Conservation (phyloP, 2,113 vertebrate genomes). For the Podiceps cristatus region DNA sequence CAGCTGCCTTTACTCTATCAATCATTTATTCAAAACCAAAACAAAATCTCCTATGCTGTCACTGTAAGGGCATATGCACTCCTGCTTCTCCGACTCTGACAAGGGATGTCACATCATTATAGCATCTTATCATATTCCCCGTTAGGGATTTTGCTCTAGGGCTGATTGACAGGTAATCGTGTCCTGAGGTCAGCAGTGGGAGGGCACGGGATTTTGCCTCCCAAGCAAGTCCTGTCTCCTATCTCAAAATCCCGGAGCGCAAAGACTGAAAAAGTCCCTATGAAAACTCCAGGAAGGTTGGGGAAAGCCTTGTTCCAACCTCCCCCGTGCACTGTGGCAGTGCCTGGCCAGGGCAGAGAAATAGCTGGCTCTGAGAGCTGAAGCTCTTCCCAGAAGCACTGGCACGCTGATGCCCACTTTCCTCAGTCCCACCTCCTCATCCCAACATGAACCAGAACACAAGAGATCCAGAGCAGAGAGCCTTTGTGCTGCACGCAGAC, state of each 20-base stretch:
- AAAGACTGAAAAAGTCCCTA: neutral
- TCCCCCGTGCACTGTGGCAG: fast-evolving
- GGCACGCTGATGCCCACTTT: neutral
- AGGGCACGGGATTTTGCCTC: neutral
- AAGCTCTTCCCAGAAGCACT: neutral
- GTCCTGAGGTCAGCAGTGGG: neutral
- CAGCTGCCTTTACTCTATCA: neutral
- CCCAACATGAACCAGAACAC: neutral
- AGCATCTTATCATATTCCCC: neutral
- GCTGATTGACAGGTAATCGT: neutral
- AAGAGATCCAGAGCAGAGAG: neutral
- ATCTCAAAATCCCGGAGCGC: neutral
- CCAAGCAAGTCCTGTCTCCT: neutral
- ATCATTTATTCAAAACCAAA: conserved; percentile 21
- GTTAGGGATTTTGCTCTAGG: neutral
- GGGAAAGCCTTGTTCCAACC: neutral
- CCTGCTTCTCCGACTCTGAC: neutral
- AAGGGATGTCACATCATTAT: neutral
- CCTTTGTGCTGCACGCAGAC: neutral
- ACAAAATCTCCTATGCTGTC: conserved; percentile 17
- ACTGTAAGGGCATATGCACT: neutral
- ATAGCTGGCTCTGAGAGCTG: neutral
- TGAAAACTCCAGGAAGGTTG: neutral
- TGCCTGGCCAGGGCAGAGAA: neutral
- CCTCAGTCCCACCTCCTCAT: fast-evolving